phyloP scores from a whole-genome alignment of 2,888 invertebrate genomes.

The Panorpa germanica region DNA sequence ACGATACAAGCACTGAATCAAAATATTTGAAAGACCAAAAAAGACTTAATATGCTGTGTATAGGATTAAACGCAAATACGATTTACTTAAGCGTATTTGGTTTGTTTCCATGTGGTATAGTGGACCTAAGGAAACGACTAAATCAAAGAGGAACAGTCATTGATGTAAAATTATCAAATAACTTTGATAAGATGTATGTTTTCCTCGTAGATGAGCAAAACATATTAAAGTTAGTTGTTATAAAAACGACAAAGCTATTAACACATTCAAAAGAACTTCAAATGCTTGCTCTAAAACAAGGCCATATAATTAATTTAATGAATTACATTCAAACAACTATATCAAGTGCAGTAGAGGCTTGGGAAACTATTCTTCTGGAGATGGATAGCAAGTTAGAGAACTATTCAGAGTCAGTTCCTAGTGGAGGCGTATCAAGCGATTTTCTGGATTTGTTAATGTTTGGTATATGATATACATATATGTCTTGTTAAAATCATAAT shows the following conservation, averaged over 20 bases:
- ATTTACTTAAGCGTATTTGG: constrained; percentile 67
- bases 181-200: constrained; percentile 49
- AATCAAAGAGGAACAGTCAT: constrained; percentile 34
- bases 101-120: constrained; percentile 57
- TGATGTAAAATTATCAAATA: constrained; percentile 48
- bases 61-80: constrained; percentile 57
- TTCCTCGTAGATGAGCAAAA: constrained; percentile 32
- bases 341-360: constrained; percentile 69
- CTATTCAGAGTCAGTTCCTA: constrained; percentile 64
- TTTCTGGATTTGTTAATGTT: constrained; percentile 79
- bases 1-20: constrained; percentile 26
- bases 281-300: constrained; percentile 53
- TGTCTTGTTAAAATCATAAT: too few relatives aligned
- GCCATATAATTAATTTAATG: constrained; percentile 49
- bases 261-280: constrained; percentile 50
- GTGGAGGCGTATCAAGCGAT: constrained; percentile 75
- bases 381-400: constrained; percentile 84
- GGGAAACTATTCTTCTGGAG: constrained; percentile 86
- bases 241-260: constrained; percentile 40
- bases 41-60: constrained; percentile 54
- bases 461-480: too few relatives aligned
- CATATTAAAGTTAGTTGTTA: constrained; percentile 27
- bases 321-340: constrained; percentile 54
- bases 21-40: constrained; percentile 39
- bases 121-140: constrained; percentile 37